Evolutionary conservation across 2,113 vertebrate species (phyloP), one percentile per base, ranked within the genome.

Genomic region (Prunella fulvescens): DNA sequence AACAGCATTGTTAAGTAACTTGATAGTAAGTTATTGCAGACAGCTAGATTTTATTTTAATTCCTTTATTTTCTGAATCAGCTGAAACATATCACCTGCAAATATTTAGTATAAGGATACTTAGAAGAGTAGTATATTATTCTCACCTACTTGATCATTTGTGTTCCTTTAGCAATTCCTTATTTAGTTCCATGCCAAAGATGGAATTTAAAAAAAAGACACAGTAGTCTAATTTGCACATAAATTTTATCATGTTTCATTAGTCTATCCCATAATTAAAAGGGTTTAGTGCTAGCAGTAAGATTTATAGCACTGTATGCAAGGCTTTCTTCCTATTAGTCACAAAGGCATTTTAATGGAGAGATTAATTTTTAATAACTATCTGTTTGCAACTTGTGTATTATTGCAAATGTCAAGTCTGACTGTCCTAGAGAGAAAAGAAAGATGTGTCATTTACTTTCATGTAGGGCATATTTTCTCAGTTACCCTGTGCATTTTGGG

Each of bases 361-460:
- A 83, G 37, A 96, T 97, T 97, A 96, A 94, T 96, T 97, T 97
- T 97, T 97, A 98, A 97, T 93, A 96, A 88, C 47, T 92, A 54
- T 95, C 51, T 92, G 77, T 96, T 96, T 97, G 86, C 78, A 96
- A 83, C 62, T 91, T 40, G 48, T 71, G 66, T 7, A 5, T 64
- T 47, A 51, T 80, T 92, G 90, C 33, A 94, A 92, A 96, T 47
- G 22, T 40, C 16, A 91, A 62, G 62, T 23, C 19, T 71, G n/a
- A 31, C 26, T 74, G 14, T 62, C 11, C 31, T 33, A 24, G 29
- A 53, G 26, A 65, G 5, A 12, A 74, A 69, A 61, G 16, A 82
- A 77, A 67, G 51, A 37, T 1, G 3, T 50, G 5, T 5, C 2
- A 57, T 82, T 89, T 61, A 11, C 28, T 73, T 83, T 60, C 14